Conservation (phyloP, 2,113 vertebrate species). For the Podarcis raffonei region DNA sequence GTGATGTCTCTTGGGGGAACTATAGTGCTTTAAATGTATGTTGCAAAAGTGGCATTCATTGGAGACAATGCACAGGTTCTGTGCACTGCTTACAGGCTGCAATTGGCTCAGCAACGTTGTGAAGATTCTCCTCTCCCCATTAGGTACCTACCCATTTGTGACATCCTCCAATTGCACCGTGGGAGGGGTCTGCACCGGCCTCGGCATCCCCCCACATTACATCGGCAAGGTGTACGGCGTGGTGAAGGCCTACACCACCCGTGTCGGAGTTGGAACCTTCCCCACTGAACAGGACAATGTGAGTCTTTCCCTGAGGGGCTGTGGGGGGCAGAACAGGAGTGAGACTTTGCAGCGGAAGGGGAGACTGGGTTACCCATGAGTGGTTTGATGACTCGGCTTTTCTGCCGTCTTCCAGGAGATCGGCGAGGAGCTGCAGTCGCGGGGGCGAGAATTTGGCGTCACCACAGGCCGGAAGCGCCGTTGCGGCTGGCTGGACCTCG, state of each 20-base stretch:
- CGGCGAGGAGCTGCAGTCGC: slow-evolving; percentile 75
- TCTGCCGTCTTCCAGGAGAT: slow-evolving; percentile 3
- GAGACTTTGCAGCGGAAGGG: not conserved
- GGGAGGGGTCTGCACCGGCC: slow-evolving; percentile 84
- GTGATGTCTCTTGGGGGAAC: no score
- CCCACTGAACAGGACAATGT: slow-evolving; percentile 84
- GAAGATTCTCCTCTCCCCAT: not conserved
- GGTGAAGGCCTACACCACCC: slow-evolving; percentile 83
- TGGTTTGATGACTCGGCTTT: not conserved
- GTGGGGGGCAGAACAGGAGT: not conserved
- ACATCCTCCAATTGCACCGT: slow-evolving; percentile 76
- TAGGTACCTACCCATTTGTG: slow-evolving; percentile 84
- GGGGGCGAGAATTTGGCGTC: slow-evolving; percentile 80
- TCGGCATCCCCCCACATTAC: slow-evolving; percentile 75
- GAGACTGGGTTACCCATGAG: not conserved
- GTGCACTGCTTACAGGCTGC: not conserved
- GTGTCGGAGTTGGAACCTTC: slow-evolving; percentile 82
- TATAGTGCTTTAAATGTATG: no score
- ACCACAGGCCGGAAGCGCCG: slow-evolving; percentile 73
- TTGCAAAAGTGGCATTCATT: not conserved
- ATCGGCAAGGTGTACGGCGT: slow-evolving; percentile 82
- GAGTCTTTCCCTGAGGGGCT: slow-evolving; percentile 51
- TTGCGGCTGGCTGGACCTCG: slow-evolving; percentile 82
- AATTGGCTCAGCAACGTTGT: accelerated
- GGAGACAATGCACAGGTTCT: not conserved